Percentiles rank a stretch among this genome's conserved stretches.
Conservation (phyloP, 92 coral and sea anemone genomes). For the Muricea muricata region DNA sequence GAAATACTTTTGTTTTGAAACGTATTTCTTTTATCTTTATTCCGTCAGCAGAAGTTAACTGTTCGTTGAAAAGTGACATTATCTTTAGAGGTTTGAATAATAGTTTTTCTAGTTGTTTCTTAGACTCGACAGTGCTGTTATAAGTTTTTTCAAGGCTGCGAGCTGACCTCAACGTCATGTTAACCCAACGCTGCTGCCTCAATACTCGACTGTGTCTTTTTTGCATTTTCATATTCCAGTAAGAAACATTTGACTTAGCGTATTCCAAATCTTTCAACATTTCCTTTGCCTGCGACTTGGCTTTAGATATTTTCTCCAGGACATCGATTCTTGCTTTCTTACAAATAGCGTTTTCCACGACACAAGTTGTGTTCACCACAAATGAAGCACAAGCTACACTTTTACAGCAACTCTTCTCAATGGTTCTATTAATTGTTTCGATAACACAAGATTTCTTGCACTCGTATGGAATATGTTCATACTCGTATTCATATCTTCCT, state of each 20-base stretch:
- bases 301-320: constrained; percentile 42
- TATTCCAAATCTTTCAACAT: constrained; percentile 51
- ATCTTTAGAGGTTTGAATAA: constrained; percentile 4
- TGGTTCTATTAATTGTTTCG: constrained; percentile 50
- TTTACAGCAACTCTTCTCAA: constrained; percentile 69
- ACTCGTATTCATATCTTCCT: constrained; percentile 53
- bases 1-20: neutral
- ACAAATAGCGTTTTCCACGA: constrained; percentile 64
- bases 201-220: constrained; percentile 43
- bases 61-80: neutral
- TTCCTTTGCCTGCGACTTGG: constrained; percentile 39
- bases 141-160: constrained; percentile 37
- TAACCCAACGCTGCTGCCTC: constrained; percentile 40
- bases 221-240: constrained; percentile 57
- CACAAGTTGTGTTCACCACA: constrained; percentile 54
- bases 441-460: constrained; percentile 70
- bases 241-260: constrained; percentile 37
- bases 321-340: constrained; percentile 57
- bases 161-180: constrained; percentile 51
- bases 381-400: constrained; percentile 58
- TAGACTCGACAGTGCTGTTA: constrained; percentile 35
- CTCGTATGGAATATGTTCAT: constrained; percentile 34
- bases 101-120: neutral
- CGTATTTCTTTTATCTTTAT: neutral
- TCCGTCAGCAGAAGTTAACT: neutral